Base-by-base conservation (phyloP, 2,888 invertebrate genomes). In the Boloria euphrosyne region DNA sequence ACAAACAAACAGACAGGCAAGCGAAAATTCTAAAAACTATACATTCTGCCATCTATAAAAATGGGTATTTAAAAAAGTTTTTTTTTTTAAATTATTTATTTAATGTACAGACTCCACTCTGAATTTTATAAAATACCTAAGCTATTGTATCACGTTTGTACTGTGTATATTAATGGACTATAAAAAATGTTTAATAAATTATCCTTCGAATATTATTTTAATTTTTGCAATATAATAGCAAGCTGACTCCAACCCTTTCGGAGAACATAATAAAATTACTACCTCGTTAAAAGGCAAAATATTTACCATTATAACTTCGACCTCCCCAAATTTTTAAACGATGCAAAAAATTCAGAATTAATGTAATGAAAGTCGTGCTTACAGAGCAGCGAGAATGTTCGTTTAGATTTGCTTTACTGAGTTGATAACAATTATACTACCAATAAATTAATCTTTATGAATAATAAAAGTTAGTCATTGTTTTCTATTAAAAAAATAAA, bases 211-310 rank as follows among this genome's bases (percentile, higher is more conserved):
- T 27, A 46, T 57, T n/a, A 27, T 22, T 22, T 57, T 46, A n/a
- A 55, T 18, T 44, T 57, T 13, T n/a, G 13, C 22, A 1, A 16
- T 44, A 18, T 5, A 16, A 44, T 13, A 27, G 13, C 22, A 6
- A 16, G 57, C n/a, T 5, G 27, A 44, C 46, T 57, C 57, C 22
- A 46, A 57, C 57, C 57, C 57, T 46, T 57, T 57, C 46, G 27
- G 46, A 7, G 46, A 27, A 57, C 22, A 46, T 57, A 46, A 57
- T 57, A 57, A 57, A 46, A 46, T 57, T 46, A 46, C 27, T 57
- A 27, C 57, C 46, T 57, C 46, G 57, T 57, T 57, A 57, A 57
- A 57, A 57, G 57, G 46, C 46, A 57, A 46, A 46, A 57, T 57
- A 57, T 57, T 57, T 57, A 57, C 57, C 57, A 57, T 55, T 55